Evolutionary conservation across 2,113 vertebrate genomes (phyloP).

Genomic region (cattle (Bos taurus)): ARS-UCD2.0 NC_037329.1:55527501-55528000

Average conservation of each 20-base stretch:
- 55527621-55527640: neutral
- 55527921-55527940: neutral
- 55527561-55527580: neutral
- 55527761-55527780: constrained; percentile 5
- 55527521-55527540: neutral
- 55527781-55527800: neutral
- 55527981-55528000: neutral
- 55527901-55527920: neutral
- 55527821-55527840: neutral
- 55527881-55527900: neutral
- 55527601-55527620: neutral
- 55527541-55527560: neutral
- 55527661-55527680: neutral
- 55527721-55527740: neutral
- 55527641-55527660: neutral
- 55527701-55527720: neutral
- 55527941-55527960: neutral
- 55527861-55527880: neutral
- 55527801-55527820: neutral
- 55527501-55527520: neutral
- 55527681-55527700: constrained; percentile 23
- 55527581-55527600: constrained; percentile 10
- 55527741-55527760: neutral
- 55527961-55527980: neutral
- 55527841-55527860: neutral